Percentiles rank a stretch among this genome's conserved stretches.
Conservation (phyloP, 2,113 vertebrate genomes). For the Anhinga anhinga region DNA sequence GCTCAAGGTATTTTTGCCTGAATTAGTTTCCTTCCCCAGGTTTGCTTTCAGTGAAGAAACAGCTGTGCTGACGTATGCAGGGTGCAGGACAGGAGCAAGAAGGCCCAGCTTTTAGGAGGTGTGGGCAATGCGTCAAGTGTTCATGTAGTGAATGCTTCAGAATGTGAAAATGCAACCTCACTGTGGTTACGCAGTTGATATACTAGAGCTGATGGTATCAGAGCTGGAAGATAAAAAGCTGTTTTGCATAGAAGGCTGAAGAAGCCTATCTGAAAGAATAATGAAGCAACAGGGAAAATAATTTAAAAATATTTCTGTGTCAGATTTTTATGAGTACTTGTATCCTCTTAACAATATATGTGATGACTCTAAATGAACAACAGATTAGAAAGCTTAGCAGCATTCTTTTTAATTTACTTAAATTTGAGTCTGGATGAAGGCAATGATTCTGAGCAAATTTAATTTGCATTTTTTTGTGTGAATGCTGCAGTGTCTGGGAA, state of each 20-base stretch:
- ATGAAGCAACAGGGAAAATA: not conserved
- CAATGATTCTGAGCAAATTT: conserved; percentile 2
- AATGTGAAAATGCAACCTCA: not conserved
- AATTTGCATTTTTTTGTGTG: not conserved
- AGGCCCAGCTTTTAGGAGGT: not conserved
- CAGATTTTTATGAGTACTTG: not conserved
- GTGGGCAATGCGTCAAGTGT: not conserved
- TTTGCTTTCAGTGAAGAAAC: not conserved
- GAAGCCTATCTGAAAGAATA: not conserved
- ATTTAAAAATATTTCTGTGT: not conserved
- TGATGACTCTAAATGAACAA: not conserved
- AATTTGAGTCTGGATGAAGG: not conserved
- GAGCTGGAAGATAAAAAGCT: not conserved
- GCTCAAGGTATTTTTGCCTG: not conserved
- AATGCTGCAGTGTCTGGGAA: not conserved
- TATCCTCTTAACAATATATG: not conserved
- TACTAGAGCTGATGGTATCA: not conserved
- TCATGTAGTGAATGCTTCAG: not conserved
- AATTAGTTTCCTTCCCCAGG: not conserved
- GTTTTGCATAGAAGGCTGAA: not conserved
- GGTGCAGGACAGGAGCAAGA: not conserved
- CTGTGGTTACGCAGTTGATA: not conserved
- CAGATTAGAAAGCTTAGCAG: not conserved
- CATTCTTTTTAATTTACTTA: conserved; percentile 14
- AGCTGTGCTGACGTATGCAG: not conserved